Conservation (phyloP, 2,113 vertebrate genomes). For the Erythrocercus mccallii region DNA sequence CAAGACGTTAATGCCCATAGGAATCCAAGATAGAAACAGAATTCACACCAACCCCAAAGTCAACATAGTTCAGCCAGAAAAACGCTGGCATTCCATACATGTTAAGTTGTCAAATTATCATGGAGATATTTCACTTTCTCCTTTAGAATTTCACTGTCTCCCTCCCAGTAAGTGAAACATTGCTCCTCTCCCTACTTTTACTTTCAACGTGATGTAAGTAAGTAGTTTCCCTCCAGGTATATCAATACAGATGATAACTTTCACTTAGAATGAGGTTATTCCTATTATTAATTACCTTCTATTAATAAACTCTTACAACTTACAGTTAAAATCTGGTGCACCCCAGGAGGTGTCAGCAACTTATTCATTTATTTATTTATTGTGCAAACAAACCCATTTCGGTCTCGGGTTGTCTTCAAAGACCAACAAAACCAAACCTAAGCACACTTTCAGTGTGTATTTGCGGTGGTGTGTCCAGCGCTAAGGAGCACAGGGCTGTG, state of each 20-base stretch:
- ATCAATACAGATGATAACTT: neutral
- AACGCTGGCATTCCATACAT: accelerated
- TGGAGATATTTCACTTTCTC: neutral
- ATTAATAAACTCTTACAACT: neutral
- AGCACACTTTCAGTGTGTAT: accelerated
- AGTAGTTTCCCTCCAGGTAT: neutral
- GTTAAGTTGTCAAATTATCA: neutral
- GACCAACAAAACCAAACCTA: neutral
- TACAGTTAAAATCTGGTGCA: neutral
- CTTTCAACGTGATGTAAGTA: neutral
- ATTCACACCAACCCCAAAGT: neutral
- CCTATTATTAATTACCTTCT: neutral
- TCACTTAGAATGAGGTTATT: neutral
- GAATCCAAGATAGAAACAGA: accelerated
- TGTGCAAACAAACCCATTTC: neutral
- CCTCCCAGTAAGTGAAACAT: accelerated
- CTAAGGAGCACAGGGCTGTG: accelerated
- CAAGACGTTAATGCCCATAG: neutral
- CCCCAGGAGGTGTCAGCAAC: neutral
- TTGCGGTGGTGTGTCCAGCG: accelerated
- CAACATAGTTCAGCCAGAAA: neutral
- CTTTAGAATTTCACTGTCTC: neutral
- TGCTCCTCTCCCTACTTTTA: neutral
- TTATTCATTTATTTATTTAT: no score
- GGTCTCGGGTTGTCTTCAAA: neutral